Conservation (phyloP, 37 sponge, comb jelly and placozoan species). For the Mnemiopsis leidyi region DNA sequence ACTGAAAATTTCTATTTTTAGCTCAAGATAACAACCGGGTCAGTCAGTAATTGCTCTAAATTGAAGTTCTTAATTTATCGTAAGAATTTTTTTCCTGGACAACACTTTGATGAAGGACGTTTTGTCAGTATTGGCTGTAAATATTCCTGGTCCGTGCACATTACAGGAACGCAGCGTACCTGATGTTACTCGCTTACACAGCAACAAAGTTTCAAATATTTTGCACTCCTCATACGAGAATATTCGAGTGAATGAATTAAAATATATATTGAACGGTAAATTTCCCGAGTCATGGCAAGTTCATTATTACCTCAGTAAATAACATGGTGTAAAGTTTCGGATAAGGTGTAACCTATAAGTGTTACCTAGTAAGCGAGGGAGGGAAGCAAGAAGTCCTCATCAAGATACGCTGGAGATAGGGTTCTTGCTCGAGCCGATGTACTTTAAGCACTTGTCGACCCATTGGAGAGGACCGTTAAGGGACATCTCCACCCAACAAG, state of each 20-base stretch:
- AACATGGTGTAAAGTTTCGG: background rate
- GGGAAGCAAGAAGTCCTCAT: background rate
- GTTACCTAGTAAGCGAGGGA: background rate
- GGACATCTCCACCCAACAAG: constrained; percentile 70
- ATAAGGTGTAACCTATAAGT: background rate
- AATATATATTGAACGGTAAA: background rate
- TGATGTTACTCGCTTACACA: no score
- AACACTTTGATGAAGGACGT: background rate
- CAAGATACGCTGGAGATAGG: constrained; percentile 58
- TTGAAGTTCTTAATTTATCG: no score
- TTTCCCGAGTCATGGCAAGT: no score
- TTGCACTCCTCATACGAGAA: background rate
- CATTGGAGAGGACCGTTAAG: constrained; percentile 63
- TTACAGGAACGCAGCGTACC: no score
- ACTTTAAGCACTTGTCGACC: constrained; percentile 63
- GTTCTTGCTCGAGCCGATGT: constrained; percentile 66
- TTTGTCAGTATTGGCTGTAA: background rate
- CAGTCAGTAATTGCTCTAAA: no score
- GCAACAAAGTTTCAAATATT: background rate
- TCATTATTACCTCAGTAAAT: background rate
- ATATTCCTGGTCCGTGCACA: no score
- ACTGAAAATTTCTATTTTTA: background rate
- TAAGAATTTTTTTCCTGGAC: no score
- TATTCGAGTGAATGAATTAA: background rate
- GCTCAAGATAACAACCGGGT: background rate